A percentile compares a stretch with the other conserved stretches of the same genome.
Evolutionary conservation across 2,888 invertebrate species (phyloP).

Genomic region (Nesidiocoris tenuis): DNA sequence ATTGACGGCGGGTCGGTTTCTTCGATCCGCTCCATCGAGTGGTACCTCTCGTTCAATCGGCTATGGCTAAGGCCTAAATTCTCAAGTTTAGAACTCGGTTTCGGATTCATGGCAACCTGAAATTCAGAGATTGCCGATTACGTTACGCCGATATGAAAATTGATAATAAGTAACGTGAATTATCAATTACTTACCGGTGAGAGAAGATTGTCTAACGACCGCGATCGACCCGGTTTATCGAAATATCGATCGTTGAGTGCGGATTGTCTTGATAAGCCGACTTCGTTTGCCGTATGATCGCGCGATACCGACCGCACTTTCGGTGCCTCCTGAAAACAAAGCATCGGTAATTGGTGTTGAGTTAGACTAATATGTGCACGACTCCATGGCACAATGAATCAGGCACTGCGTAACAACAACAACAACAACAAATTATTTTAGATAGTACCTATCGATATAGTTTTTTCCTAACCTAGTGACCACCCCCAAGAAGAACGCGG

Average conservation of each 20-base stretch:
- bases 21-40: conserved; percentile 68
- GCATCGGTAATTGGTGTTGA: too few relatives aligned
- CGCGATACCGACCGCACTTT: conserved; percentile 53
- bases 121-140: background rate
- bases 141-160: too few relatives aligned
- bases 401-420: too few relatives aligned
- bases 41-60: conserved; percentile 83
- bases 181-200: conserved; percentile 61
- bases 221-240: conserved; percentile 73
- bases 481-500: too few relatives aligned
- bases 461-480: too few relatives aligned
- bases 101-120: conserved; percentile 24
- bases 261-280: conserved; percentile 69
- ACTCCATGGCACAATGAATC: too few relatives aligned
- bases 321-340: conserved; percentile 40
- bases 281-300: conserved; percentile 54
- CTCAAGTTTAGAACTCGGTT: conserved; percentile 62
- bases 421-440: too few relatives aligned
- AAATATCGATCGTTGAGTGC: conserved; percentile 88
- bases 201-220: conserved; percentile 78
- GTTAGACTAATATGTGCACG: too few relatives aligned
- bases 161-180: too few relatives aligned
- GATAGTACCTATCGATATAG: too few relatives aligned
- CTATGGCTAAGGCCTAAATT: conserved; percentile 81
- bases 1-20: conserved; percentile 54